Percentiles rank a stretch among this genome's conserved stretches.
phyloP scores from a whole-genome alignment of 2,888 invertebrate genomes.

The Drosophila niveifrons region DNA sequence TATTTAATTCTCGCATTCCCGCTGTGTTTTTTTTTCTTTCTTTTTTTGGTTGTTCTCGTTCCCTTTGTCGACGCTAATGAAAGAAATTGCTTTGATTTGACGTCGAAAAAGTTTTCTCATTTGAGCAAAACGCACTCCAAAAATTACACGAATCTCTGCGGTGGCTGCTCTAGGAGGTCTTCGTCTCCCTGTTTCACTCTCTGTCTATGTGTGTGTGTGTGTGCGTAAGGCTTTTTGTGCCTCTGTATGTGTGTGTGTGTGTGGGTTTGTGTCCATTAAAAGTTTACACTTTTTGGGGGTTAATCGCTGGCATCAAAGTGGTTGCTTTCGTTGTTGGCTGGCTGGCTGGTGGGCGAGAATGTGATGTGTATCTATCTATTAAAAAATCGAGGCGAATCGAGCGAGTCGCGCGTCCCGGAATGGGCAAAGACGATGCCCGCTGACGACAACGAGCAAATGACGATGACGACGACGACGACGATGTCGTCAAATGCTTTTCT shows the following conservation, averaged over 20 bases:
- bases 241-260: slow-evolving; percentile 16
- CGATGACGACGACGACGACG: slow-evolving; percentile 37
- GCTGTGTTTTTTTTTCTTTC: background rate
- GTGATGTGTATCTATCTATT: slow-evolving; percentile 80
- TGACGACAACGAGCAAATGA: slow-evolving; percentile 28
- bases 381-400: slow-evolving; percentile 77
- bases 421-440: slow-evolving; percentile 68
- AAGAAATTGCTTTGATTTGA: slow-evolving; percentile 75
- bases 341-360: slow-evolving; percentile 42
- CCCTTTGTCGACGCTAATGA: slow-evolving; percentile 52
- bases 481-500: slow-evolving; percentile 54
- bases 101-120: slow-evolving; percentile 73
- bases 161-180: slow-evolving; percentile 18
- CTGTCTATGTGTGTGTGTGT: slow-evolving; percentile 8
- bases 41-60: background rate
- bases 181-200: slow-evolving; percentile 4
- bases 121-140: slow-evolving; percentile 40
- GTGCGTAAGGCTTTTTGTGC: slow-evolving; percentile 5
- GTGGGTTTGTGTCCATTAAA: slow-evolving; percentile 51
- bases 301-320: slow-evolving; percentile 74
- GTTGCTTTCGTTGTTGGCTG: slow-evolving; percentile 42
- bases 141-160: slow-evolving; percentile 57
- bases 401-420: slow-evolving; percentile 51
- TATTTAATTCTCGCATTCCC: slow-evolving; percentile 1
- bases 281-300: slow-evolving; percentile 79